These are phyloP conservation scores for Morelia viridis DNA, from an alignment of 2,797 vertebrate genomes.

Conservation along the genomic window DNA sequence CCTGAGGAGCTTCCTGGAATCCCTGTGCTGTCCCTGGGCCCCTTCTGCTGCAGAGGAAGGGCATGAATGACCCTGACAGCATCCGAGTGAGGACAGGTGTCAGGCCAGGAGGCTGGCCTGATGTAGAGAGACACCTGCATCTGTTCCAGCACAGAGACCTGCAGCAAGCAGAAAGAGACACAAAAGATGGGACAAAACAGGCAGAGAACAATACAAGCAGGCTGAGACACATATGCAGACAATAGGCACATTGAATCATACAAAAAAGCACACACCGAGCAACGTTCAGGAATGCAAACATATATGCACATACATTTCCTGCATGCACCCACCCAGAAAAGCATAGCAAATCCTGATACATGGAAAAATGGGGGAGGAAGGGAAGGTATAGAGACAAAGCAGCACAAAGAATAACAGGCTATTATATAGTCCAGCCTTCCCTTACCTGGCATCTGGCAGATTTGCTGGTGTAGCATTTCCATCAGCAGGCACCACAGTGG, in stretches of 20 bases:
- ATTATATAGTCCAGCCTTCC: neutral
- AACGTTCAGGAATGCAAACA: neutral
- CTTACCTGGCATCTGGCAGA: neutral
- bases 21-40: neutral
- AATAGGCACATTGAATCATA: neutral
- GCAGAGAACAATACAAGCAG: constrained; percentile 19
- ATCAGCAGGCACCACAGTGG: neutral
- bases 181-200: constrained; percentile 27
- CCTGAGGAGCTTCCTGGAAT: constrained; percentile 23
- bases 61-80: neutral
- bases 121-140: neutral
- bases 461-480: neutral
- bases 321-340: neutral
- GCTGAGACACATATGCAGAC: neutral
- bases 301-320: neutral
- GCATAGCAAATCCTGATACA: neutral
- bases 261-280: neutral
- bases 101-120: constrained; percentile 13
- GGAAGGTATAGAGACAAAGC: neutral
- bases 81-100: neutral
- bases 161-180: constrained; percentile 14
- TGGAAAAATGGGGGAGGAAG: neutral
- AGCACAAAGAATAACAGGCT: neutral
- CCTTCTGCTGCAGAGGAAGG: constrained; percentile 1
- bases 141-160: neutral